Evolutionary conservation across 2,888 invertebrate species (phyloP).

Genomic region (Watsonalla binaria): DNA sequence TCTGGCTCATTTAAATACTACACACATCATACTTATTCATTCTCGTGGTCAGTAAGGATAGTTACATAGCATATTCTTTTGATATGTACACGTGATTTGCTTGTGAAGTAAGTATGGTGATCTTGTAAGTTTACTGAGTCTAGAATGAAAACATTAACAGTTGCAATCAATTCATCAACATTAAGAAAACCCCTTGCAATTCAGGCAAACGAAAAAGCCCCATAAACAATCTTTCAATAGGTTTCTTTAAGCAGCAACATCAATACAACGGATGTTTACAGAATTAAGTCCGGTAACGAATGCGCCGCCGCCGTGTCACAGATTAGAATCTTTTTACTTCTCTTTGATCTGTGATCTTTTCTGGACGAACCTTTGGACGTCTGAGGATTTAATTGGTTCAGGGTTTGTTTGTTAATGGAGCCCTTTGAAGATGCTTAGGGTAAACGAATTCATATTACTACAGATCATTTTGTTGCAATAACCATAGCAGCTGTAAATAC

Average conservation of each 20-base stretch:
- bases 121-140: too few relatives aligned
- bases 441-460: not conserved
- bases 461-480: not conserved
- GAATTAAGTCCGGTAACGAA: conserved; percentile 19
- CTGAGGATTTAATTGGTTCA: not conserved
- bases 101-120: too few relatives aligned
- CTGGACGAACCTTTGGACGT: not conserved
- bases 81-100: too few relatives aligned
- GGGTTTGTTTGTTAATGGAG: not conserved
- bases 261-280: conserved; percentile 17
- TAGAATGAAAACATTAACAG: too few relatives aligned
- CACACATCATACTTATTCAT: not conserved
- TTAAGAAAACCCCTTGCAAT: too few relatives aligned
- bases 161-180: too few relatives aligned
- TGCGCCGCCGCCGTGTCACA: conserved; percentile 14
- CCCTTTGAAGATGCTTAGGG: not conserved
- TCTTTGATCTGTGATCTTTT: conserved; percentile 10
- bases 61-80: too few relatives aligned
- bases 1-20: not conserved
- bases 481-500: too few relatives aligned
- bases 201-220: too few relatives aligned
- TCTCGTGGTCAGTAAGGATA: not conserved
- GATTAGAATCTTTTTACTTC: not conserved
- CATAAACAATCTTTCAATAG: too few relatives aligned
- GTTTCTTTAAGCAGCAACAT: too few relatives aligned